Evolutionary conservation across 2,888 invertebrate genomes (phyloP).

Genomic region (Ptychoptera albimana): DNA sequence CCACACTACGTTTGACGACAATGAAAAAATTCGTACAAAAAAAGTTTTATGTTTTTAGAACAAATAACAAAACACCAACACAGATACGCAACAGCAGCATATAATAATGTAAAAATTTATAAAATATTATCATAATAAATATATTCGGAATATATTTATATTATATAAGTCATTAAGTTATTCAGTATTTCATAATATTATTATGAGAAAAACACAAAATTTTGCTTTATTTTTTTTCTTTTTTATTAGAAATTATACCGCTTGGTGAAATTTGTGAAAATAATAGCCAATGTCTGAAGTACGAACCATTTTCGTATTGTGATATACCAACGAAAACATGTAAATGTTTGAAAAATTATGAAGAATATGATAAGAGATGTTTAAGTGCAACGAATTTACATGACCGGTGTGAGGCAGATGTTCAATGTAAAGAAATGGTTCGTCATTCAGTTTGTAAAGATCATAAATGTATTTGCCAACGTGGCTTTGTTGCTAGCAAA

Average conservation of each 20-base stretch:
- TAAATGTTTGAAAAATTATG: conserved; percentile 17
- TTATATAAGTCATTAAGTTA: too few species aligned
- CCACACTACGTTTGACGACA: too few species aligned
- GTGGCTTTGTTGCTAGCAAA: conserved; percentile 10
- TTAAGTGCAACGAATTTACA: conserved; percentile 1
- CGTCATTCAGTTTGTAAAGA: conserved; percentile 10
- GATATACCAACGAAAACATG: conserved; percentile 13
- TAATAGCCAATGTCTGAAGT: conserved; percentile 17
- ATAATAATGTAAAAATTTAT: too few species aligned
- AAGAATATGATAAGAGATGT: conserved; percentile 15
- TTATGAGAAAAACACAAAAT: too few species aligned
- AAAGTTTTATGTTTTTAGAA: too few species aligned
- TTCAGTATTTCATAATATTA: too few species aligned
- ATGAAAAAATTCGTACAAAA: too few species aligned
- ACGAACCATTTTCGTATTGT: conserved; percentile 18
- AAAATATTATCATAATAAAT: too few species aligned
- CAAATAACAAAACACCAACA: too few species aligned
- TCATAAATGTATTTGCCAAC: conserved; percentile 13
- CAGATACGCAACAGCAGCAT: too few species aligned
- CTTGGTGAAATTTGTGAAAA: conserved; percentile 18
- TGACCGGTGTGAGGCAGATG: conserved; percentile 7
- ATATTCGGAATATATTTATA: too few species aligned
- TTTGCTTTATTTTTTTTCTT: too few species aligned
- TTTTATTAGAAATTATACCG: conserved; percentile 13
- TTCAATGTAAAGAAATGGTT: conserved; percentile 15